Evolutionary conservation across 2,797 vertebrate species (phyloP).

Genomic region (Hylomyscus alleni): DNA sequence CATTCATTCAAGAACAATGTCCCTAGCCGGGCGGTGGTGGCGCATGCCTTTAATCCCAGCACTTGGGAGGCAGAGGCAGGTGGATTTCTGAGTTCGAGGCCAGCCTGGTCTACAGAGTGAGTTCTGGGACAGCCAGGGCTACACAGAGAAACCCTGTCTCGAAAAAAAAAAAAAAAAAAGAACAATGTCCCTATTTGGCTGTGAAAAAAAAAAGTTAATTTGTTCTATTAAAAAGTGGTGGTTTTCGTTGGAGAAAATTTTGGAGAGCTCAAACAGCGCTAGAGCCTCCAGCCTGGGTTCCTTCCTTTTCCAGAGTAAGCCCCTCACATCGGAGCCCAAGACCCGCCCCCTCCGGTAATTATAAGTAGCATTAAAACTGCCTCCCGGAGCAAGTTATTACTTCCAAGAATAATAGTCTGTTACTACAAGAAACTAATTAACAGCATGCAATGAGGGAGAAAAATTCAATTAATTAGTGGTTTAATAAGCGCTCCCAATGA

Average conservation of each 20-base stretch:
- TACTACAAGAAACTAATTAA: conserved; percentile 86
- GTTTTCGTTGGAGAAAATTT: conserved; percentile 20
- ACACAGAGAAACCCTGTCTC: too few species aligned
- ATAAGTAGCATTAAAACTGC: conserved; percentile 82
- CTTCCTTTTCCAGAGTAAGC: background rate
- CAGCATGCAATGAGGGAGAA: conserved; percentile 82
- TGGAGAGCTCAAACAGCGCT: background rate
- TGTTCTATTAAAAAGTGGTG: background rate
- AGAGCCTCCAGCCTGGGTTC: background rate
- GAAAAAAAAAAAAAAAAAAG: too few species aligned
- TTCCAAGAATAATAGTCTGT: conserved; percentile 83
- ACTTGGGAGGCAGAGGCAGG: too few species aligned
- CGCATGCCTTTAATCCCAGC: too few species aligned
- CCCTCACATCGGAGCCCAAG: background rate
- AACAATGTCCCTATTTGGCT: background rate
- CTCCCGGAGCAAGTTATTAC: conserved; percentile 83
- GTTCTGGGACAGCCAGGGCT: too few species aligned
- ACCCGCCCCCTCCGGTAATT: conserved; percentile 76
- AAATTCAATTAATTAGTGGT: conserved; percentile 86
- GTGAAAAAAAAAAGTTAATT: background rate
- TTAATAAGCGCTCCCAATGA: conserved; percentile 75
- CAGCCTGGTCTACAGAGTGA: too few species aligned
- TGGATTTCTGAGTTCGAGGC: too few species aligned
- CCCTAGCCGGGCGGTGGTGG: too few species aligned
- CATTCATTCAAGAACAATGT: background rate